phyloP scores from a whole-genome alignment of 1,140 invertebrate genomes.

The Caerostris darwini region DNA sequence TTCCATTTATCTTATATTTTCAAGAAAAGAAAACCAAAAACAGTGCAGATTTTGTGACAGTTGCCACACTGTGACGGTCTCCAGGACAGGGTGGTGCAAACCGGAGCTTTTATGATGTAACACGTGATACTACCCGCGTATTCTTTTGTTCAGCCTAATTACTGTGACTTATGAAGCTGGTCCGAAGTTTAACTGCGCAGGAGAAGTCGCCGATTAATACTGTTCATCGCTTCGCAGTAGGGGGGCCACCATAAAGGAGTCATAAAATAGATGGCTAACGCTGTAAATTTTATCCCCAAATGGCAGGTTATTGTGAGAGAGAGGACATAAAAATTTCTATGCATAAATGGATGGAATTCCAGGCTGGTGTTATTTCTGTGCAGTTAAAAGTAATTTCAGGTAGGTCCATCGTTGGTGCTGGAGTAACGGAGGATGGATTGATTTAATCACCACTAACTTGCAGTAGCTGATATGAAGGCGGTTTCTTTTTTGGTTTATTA shows the following conservation, averaged over 20 bases:
- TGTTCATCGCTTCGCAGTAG: conserved; percentile 26
- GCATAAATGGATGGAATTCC: conserved; percentile 18
- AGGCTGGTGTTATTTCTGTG: conserved; percentile 23
- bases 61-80: background rate
- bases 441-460: background rate
- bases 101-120: background rate
- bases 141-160: conserved; percentile 49
- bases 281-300: conserved; percentile 49
- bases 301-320: conserved; percentile 55
- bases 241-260: conserved; percentile 30
- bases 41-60: background rate
- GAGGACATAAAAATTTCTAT: conserved; percentile 46
- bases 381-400: conserved; percentile 33
- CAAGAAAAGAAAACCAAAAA: background rate
- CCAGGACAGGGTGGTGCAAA: background rate
- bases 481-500: background rate
- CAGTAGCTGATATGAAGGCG: background rate
- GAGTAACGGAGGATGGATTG: background rate
- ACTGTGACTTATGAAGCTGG: conserved; percentile 42
- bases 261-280: conserved; percentile 48
- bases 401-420: background rate
- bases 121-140: background rate
- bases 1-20: background rate
- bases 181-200: conserved; percentile 37
- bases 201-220: conserved; percentile 53